Percentiles rank a stretch among this genome's conserved stretches.
These are phyloP conservation scores for Alces alces DNA, from an alignment of 2,113 vertebrate species.

Conservation along the genomic window DNA sequence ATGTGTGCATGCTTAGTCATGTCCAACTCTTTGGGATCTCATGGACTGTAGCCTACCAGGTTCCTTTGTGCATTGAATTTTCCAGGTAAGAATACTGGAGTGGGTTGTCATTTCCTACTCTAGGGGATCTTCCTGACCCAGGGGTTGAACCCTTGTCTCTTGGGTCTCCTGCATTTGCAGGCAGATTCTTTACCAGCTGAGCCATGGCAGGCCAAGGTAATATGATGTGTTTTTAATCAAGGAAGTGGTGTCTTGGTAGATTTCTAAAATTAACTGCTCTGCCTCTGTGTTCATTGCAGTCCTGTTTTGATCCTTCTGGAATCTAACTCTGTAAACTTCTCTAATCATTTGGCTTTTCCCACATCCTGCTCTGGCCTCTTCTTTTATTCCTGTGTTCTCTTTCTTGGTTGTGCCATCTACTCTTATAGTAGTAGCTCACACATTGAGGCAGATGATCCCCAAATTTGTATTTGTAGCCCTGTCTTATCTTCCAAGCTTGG, in stretches of 20 bases:
- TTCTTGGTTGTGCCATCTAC: background rate
- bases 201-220: background rate
- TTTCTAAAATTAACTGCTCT: background rate
- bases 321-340: background rate
- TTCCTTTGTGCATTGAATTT: background rate
- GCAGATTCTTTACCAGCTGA: background rate
- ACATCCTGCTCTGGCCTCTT: background rate
- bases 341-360: background rate
- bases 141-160: background rate
- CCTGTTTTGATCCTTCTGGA: background rate
- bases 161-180: background rate
- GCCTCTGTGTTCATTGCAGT: background rate
- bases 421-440: background rate
- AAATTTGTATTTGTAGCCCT: constrained; percentile 18
- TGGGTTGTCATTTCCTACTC: background rate
- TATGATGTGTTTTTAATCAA: background rate
- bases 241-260: background rate
- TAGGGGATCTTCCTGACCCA: background rate
- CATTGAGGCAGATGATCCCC: background rate
- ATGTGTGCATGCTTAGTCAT: background rate
- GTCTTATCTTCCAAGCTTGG: background rate
- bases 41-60: background rate
- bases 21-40: background rate
- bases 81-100: background rate
- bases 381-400: background rate